Percentiles rank a stretch among this genome's conserved stretches.
These are phyloP conservation scores for Chrysotoxum bicinctum DNA, from an alignment of 2,888 invertebrate species.

Conservation along the genomic window DNA sequence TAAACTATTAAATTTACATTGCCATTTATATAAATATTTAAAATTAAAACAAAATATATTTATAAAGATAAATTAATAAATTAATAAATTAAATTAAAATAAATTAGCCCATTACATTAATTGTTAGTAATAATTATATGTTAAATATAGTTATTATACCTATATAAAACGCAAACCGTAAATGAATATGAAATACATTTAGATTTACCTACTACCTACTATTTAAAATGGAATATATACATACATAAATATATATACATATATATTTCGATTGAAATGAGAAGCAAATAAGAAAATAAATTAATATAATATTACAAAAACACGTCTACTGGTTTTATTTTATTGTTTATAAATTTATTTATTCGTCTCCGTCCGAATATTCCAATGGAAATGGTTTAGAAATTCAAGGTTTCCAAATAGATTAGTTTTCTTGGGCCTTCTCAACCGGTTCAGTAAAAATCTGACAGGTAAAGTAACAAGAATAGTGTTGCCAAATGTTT, in stretches of 20 bases:
- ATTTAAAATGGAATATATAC: constrained; percentile 47
- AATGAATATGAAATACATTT: constrained; percentile 63
- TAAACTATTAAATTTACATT: constrained; percentile 72
- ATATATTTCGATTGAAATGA: constrained; percentile 61
- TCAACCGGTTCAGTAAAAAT: no score
- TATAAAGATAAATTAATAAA: constrained; percentile 48
- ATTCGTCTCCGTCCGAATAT: no score
- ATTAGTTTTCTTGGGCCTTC: no score
- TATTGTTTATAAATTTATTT: no score
- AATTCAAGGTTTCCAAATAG: no score
- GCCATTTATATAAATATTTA: constrained; percentile 69
- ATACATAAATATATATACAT: constrained; percentile 21
- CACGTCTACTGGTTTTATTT: background rate
- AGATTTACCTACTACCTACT: constrained; percentile 68
- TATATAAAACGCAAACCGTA: constrained; percentile 37
- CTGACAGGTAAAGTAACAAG: no score
- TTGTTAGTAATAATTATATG: constrained; percentile 68
- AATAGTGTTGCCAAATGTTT: no score
- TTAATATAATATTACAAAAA: constrained; percentile 51
- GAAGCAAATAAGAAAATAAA: constrained; percentile 63
- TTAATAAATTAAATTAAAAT: constrained; percentile 51
- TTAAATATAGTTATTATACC: constrained; percentile 59
- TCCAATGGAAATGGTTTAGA: no score
- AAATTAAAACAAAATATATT: constrained; percentile 53
- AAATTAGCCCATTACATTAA: constrained; percentile 67